Evolutionary conservation across 2,113 vertebrate genomes (phyloP), one percentile per base, ranked within the genome.

Genomic region (Ammodytes dubius): DNA sequence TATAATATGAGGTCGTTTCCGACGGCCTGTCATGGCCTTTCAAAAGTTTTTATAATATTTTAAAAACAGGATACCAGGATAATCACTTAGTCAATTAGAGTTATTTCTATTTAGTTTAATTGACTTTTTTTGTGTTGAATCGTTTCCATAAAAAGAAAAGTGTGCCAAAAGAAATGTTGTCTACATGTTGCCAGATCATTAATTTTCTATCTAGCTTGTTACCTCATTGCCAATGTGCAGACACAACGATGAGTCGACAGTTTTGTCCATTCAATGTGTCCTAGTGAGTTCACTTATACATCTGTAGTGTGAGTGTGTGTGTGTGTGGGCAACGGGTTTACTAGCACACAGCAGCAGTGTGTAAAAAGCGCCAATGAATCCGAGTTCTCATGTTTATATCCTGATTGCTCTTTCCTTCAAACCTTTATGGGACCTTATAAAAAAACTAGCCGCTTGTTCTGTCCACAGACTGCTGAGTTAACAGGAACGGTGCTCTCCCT

Each of bases 391-490:
- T 74, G 7, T 67, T 27, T 67, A 75, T 74, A 79, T 82, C 64
- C 79, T 86, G 42, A 84, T 87, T 81, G 68, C 77, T 57, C 66
- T 64, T 74, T 80, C 75, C 64, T 66, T 74, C 63, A 70, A 70
- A 70, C 5, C 74, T 88, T 87, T 81, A 88, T 66, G 14, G 11
- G 79, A 40, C 47, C 64, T 57, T 50, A 81, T 79, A 64, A 74
- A 86, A 83, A 27, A 27, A 49, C 11, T 1, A 67, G 13, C 53
- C 50, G 45, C 69, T 72, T 54, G 52, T 74, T 58, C 70, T 72
- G 53, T 63, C 45, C 17, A 12, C 45, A 56, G 45, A 79, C 50
- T 73, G 69, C 71, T 66, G 49, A 80, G 40, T 74, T 49, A 52
- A 69, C 61, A 39, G 56, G 40, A 77, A 49, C 27, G 2, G 2